Conservation (phyloP, 2,888 invertebrate genomes). For the Euplexia lucipara region DNA sequence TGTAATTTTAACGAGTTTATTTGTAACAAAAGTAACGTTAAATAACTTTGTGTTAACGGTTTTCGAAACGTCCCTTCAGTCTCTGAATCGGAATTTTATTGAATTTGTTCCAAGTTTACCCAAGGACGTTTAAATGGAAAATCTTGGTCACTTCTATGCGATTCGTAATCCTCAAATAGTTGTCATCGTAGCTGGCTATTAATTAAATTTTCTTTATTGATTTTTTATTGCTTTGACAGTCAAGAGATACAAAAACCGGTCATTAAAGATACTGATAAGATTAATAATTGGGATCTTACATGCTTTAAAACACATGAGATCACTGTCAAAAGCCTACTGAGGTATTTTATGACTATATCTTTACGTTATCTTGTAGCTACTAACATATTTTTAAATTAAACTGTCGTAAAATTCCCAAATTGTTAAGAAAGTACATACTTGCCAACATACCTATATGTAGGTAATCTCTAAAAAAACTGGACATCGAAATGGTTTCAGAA, state of each 20-base stretch:
- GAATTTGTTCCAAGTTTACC: constrained; percentile 25
- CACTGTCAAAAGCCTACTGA: constrained; percentile 29
- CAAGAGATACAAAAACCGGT: constrained; percentile 47
- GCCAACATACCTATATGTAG: not conserved
- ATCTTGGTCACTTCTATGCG: constrained; percentile 4
- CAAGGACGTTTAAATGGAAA: constrained; percentile 4
- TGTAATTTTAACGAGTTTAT: constrained; percentile 81
- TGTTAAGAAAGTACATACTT: not conserved
- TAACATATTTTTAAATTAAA: constrained; percentile 31
- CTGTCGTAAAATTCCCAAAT: constrained; percentile 24
- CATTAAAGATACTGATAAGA: constrained; percentile 45
- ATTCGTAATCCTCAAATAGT: constrained; percentile 9
- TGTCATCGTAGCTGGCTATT: constrained; percentile 7
- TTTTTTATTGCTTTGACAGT: constrained; percentile 37
- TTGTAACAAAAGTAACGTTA: constrained; percentile 74
- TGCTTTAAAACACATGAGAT: constrained; percentile 47
- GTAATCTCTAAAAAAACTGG: no score
- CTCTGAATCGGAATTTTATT: constrained; percentile 40
- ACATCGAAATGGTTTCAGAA: constrained; percentile 8
- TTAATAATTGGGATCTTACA: constrained; percentile 44
- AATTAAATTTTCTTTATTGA: constrained; percentile 31
- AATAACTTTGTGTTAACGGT: constrained; percentile 71
- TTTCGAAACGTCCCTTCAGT: constrained; percentile 55
- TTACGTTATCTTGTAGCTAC: constrained; percentile 20
- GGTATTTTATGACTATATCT: constrained; percentile 43